phyloP scores from a whole-genome alignment of 2,888 invertebrate genomes.

The Drosophila lacicola region DNA sequence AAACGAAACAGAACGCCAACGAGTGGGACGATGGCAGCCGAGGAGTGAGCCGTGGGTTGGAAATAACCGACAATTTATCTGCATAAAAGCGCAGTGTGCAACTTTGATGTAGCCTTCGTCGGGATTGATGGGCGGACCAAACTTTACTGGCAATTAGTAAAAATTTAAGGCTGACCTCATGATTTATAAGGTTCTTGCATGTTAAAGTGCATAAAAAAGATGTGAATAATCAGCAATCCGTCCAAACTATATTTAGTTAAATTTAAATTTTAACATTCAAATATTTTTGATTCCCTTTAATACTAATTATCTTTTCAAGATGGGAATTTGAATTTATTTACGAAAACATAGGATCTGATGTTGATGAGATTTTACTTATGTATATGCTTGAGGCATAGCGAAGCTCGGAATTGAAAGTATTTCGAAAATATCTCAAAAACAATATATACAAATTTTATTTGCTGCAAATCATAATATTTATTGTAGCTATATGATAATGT shows the following conservation, averaged over 20 bases:
- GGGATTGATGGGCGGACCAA: slow-evolving; percentile 74
- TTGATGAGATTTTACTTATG: too few species aligned
- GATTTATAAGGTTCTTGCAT: slow-evolving; percentile 14
- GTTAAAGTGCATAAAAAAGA: slow-evolving; percentile 20
- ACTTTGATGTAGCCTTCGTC: slow-evolving; percentile 67
- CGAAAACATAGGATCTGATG: too few species aligned
- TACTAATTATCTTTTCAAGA: too few species aligned
- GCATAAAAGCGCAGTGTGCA: slow-evolving; percentile 81
- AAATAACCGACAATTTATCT: slow-evolving; percentile 81
- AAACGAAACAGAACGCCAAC: slow-evolving; percentile 56
- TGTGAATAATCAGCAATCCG: not conserved
- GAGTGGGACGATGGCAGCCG: slow-evolving; percentile 12
- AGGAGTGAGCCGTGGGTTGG: slow-evolving; percentile 11
- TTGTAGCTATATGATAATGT: too few species aligned
- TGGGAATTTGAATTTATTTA: too few species aligned
- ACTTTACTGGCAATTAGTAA: slow-evolving; percentile 62
- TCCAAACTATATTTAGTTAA: not conserved
- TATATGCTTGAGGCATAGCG: too few species aligned
- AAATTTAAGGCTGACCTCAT: slow-evolving; percentile 42
- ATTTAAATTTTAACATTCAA: too few species aligned
- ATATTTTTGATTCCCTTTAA: too few species aligned
- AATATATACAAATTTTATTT: too few species aligned
- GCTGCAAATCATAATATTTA: too few species aligned
- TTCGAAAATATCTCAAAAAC: too few species aligned
- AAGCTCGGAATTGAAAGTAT: too few species aligned